Percentiles rank a stretch among this genome's conserved stretches.
Conservation (phyloP, 2,888 invertebrate genomes). For the Lydus trimaculatus region DNA sequence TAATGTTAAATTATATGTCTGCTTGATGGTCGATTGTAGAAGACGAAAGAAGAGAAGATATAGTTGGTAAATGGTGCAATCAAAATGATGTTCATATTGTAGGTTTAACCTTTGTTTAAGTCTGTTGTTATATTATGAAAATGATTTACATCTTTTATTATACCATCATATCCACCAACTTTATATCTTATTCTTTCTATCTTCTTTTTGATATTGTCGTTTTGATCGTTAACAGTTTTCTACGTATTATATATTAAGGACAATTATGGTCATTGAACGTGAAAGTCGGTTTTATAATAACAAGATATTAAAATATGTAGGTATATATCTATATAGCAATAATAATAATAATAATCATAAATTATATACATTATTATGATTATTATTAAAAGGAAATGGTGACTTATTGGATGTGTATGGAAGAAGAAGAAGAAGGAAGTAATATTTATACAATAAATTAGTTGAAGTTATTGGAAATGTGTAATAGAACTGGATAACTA, state of each 20-base stretch:
- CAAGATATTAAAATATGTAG: slow-evolving; percentile 2
- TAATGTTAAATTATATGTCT: not conserved
- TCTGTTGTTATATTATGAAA: not conserved
- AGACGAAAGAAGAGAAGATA: not conserved
- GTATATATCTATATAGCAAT: not conserved
- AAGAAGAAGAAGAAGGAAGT: not conserved
- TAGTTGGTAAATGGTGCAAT: slow-evolving; percentile 4
- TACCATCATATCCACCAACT: not conserved
- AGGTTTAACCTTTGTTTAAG: not conserved
- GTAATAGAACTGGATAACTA: not conserved
- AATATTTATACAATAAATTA: too few species aligned
- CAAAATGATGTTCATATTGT: slow-evolving; percentile 6
- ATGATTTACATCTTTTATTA: slow-evolving; percentile 7
- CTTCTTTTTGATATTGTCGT: not conserved
- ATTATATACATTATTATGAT: not conserved
- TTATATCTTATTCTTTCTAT: not conserved
- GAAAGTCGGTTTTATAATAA: slow-evolving; percentile 11
- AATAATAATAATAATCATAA: not conserved
- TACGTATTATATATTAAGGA: not conserved
- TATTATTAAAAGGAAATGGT: not conserved
- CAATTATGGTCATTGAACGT: slow-evolving; percentile 6
- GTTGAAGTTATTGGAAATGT: too few species aligned
- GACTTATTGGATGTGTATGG: not conserved
- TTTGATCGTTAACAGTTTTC: slow-evolving; percentile 1
- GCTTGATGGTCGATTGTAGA: not conserved